Base-by-base conservation (phyloP, 2,113 vertebrate species). In the Larimichthys polyactis region DNA sequence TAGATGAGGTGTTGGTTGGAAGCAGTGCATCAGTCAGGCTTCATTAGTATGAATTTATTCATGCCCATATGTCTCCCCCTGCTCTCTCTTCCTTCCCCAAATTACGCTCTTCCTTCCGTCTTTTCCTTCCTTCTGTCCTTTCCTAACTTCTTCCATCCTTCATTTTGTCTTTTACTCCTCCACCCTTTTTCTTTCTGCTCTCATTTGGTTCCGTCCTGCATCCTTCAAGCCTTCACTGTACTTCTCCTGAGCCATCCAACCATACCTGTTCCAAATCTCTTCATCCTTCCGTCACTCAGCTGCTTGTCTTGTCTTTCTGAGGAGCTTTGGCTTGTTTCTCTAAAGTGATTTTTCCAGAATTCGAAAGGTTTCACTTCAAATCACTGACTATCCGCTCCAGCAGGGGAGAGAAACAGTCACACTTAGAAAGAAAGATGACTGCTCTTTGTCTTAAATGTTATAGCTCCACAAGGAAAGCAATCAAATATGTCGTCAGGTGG, bases 31-130 rank as follows among this genome's bases (percentile, higher is more conserved):
- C 91, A 89, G 89, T 94, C 94, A 94, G 88, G 88, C 89, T 94
- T 92, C 82, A 94, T 95, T 95, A 94, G 85, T 89, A 94, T 94
- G 92, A 94, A 95, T 95, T 89, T 95, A 95, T 96, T 94, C 94
- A 93, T 85, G 86, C 84, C 91, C 91, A 93, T 94, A 92, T 95
- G 94, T 90, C 88, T 87, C 66, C 86, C 82, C 70, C 75, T 22
- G 63, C 49, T 66, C 78, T 81, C 54, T 79, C 78, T 59, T 80
- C 81, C 77, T 75, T 57, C 78, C 57, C 75, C 17, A 77, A 85
- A 81, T 78, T 72, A 55, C 71, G 43, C 44, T 63, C 71, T 59
- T 75, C 4, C 58, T 24, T 83, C 24, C 75, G 70, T 70, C 66
- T 66, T 79, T 40, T 44, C 55, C 17, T 22, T 76, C 63, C 57